Evolutionary conservation across 2,113 vertebrate species (phyloP).

Genomic region (Peucedramus taeniatus): DNA sequence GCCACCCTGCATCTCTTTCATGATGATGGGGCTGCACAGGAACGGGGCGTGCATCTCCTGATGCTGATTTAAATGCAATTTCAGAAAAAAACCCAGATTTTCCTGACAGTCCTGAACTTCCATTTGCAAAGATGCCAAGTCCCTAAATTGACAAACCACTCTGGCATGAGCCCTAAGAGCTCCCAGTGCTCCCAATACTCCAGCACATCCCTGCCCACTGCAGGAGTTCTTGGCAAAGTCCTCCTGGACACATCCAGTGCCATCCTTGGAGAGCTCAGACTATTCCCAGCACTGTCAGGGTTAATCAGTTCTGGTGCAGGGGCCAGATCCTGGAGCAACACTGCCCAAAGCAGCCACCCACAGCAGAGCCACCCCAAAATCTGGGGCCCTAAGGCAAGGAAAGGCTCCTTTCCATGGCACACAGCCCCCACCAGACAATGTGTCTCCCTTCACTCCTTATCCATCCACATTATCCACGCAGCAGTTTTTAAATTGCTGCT

Average conservation of each 20-base stretch:
- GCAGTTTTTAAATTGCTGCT: not conserved
- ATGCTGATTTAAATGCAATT: not conserved
- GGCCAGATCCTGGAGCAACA: fast-evolving
- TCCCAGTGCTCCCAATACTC: not conserved
- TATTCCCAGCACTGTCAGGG: fast-evolving
- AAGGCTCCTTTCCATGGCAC: not conserved
- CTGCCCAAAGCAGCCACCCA: not conserved
- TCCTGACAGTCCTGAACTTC: not conserved
- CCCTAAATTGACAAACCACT: not conserved
- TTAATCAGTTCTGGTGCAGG: not conserved
- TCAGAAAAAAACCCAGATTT: not conserved
- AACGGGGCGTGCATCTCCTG: not conserved
- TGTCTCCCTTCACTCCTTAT: not conserved
- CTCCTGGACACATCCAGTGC: not conserved
- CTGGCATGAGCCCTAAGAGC: not conserved
- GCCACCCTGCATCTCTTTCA: not conserved
- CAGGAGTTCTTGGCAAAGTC: not conserved
- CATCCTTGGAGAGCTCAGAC: not conserved
- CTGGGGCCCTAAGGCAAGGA: fast-evolving
- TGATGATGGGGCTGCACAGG: not conserved
- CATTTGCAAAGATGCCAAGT: not conserved
- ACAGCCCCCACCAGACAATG: not conserved
- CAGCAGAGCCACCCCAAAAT: not conserved
- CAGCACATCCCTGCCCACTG: not conserved
- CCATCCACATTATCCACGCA: not conserved